Percentiles rank a stretch among this genome's conserved stretches.
These are phyloP conservation scores for Tapirus terrestris DNA, from an alignment of 2,113 vertebrate genomes.

Conservation along the genomic window DNA sequence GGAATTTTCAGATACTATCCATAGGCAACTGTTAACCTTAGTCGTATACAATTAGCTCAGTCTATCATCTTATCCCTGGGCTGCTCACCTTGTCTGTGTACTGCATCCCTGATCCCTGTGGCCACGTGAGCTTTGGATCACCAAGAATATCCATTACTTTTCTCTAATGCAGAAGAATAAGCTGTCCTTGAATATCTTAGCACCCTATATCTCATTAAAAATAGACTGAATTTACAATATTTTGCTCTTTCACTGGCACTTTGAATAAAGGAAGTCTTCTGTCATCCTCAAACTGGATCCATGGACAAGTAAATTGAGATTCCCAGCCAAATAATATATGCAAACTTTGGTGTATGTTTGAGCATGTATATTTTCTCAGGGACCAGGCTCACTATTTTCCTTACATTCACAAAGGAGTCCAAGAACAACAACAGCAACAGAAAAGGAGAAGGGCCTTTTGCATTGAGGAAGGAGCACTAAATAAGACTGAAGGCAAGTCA, in stretches of 20 bases:
- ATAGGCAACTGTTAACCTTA: background rate
- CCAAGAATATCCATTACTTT: background rate
- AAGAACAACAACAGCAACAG: background rate
- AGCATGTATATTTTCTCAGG: background rate
- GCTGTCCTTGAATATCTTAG: background rate
- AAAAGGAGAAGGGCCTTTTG: background rate
- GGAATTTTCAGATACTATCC: background rate
- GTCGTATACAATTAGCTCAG: background rate
- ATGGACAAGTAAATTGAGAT: background rate
- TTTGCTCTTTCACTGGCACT: background rate
- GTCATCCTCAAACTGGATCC: background rate
- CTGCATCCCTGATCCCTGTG: background rate
- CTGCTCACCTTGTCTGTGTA: background rate
- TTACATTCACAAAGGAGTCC: background rate
- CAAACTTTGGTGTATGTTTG: background rate
- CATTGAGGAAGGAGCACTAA: background rate
- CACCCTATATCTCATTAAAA: background rate
- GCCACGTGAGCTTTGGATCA: background rate
- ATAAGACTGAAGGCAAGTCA: background rate
- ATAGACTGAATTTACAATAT: background rate
- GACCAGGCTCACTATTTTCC: background rate
- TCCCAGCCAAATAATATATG: background rate
- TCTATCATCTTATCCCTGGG: background rate
- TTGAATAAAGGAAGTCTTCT: background rate
- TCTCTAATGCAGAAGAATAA: background rate